Evolutionary conservation across 2,888 invertebrate species (phyloP), one percentile per base, ranked within the genome.

Genomic region (Patella pellucida): DNA sequence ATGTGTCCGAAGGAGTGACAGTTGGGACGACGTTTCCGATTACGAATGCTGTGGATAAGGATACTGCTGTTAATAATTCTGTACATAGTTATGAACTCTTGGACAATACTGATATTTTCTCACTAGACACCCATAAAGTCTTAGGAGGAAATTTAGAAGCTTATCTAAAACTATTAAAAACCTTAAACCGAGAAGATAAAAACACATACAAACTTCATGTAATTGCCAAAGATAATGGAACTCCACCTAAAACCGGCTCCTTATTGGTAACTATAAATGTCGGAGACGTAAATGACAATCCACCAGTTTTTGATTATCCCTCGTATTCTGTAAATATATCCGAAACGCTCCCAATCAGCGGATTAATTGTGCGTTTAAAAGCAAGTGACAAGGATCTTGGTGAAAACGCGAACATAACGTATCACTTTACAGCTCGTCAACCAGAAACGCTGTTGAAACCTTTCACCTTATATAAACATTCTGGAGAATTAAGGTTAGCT

Each of bases 381-480:
- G 98, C 98, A 0, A 96, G 96, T 88, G 98, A 98, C 91, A 97
- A 97, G 4, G 98, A 98, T 91, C 92, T 96, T 68, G 98, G 97
- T 3, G 93, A 96, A 85, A 98, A 98, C 90, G 97, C 97, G 0
- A 96, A 97, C 92, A 96, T 98, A 85, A 97, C 97, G 92, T 98
- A 97, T 92, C 96, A 96, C 90, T 94, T 98, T 86, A 79, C 77
- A 52, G 52, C 80, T 79, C 73, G 78, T 31, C 79, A 82, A 69
- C 93, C 94, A 74, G 95, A 95, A 83, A 71, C 23, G 9, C 74
- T 80, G 12, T 93, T 94, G 77, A 95, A 94, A 71, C 68, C 78
- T 54, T 98, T 98, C 90, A 95, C 96, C 50, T 94, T 98, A 75
- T 96, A 98, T 90, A 96, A 97, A 4, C 95, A 96, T 74, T 95